Evolutionary conservation across 2,797 vertebrate species (phyloP).

Genomic region (Mustela erminea): DNA sequence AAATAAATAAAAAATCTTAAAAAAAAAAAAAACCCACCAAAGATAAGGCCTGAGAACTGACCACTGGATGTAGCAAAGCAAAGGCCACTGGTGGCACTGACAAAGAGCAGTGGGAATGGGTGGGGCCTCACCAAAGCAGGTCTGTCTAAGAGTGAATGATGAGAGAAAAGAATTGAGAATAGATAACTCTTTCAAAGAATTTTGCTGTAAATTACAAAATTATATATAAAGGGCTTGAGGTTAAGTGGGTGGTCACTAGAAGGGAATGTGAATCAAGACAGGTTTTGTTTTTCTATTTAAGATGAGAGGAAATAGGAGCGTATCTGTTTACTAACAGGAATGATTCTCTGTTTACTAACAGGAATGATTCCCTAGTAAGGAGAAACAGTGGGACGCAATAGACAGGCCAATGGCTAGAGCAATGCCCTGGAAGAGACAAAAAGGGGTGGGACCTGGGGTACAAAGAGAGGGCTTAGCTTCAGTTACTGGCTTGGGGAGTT

Average conservation of each 20-base stretch:
- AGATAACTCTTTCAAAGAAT: slow-evolving; percentile 7
- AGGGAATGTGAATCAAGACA: background rate
- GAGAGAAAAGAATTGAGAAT: background rate
- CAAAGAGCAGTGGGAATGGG: background rate
- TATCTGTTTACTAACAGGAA: background rate
- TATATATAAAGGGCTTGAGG: background rate
- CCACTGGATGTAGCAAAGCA: background rate
- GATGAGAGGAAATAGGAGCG: background rate
- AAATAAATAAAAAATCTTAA: too few species aligned
- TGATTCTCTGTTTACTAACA: background rate
- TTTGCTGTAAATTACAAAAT: slow-evolving; percentile 14
- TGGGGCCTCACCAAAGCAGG: background rate
- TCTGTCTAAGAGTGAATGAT: background rate
- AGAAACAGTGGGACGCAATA: background rate
- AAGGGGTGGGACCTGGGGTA: background rate
- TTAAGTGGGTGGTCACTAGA: background rate
- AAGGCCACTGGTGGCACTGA: background rate
- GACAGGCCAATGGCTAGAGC: background rate
- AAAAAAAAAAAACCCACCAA: too few species aligned
- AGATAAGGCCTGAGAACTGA: background rate
- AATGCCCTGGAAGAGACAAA: background rate
- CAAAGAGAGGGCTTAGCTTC: background rate
- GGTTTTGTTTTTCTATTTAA: background rate
- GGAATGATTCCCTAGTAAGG: background rate
- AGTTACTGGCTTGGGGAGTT: background rate